A percentile compares a stretch with the other conserved stretches of the same genome.
These are phyloP conservation scores for Strongylocentrotus purpuratus DNA, from an alignment of 35 echinoderm and acorn worm genomes.

Conservation along the genomic window DNA sequence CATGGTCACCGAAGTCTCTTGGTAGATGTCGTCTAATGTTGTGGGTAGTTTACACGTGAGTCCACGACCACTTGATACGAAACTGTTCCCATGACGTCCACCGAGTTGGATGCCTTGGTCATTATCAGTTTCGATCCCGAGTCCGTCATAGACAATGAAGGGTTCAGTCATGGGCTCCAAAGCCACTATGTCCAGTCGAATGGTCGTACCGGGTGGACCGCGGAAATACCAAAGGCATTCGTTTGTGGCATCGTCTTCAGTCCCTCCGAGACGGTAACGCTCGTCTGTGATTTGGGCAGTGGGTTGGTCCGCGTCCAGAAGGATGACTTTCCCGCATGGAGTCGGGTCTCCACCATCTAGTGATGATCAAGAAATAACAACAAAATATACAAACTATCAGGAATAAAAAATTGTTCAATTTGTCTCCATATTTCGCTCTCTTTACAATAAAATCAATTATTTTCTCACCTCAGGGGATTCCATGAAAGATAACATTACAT, in stretches of 20 bases:
- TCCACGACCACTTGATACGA: background rate
- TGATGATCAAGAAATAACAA: no score
- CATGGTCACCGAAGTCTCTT: background rate
- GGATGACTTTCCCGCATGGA: background rate
- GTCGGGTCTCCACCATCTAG: background rate
- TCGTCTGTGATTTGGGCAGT: background rate
- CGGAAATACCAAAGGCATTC: slow-evolving; percentile 23
- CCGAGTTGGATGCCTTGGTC: background rate
- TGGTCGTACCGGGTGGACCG: background rate
- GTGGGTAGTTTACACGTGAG: background rate
- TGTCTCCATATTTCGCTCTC: no score
- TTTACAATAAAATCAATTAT: no score
- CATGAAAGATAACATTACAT: no score
- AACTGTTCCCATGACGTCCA: background rate
- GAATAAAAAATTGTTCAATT: no score
- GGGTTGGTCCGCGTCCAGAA: background rate
- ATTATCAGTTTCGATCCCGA: background rate
- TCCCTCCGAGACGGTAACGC: background rate
- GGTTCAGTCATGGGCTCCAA: background rate
- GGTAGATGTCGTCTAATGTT: background rate
- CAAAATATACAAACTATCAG: no score
- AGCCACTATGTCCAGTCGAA: background rate
- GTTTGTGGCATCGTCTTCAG: background rate
- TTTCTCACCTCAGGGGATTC: no score
- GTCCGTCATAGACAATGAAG: background rate